phyloP scores from a whole-genome alignment of 1,140 invertebrate species.

The Aphis craccivora region DNA sequence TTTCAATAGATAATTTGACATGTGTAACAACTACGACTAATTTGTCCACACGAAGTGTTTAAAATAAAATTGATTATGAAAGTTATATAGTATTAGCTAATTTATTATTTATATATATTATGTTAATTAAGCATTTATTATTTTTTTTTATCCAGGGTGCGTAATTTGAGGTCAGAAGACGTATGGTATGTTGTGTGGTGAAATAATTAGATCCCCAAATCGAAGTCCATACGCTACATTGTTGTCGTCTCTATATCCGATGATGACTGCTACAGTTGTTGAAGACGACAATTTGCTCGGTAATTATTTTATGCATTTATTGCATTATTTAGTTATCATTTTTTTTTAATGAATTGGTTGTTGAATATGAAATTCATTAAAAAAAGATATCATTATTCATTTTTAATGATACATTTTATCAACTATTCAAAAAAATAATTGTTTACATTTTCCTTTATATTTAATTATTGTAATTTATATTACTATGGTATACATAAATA shows the following conservation, averaged over 20 bases:
- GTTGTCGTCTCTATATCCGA: conserved; percentile 61
- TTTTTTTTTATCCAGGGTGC: conserved; percentile 19
- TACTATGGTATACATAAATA: not conserved
- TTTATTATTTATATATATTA: not conserved
- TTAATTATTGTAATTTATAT: not conserved
- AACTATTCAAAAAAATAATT: not conserved
- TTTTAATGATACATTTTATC: not conserved
- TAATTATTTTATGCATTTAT: conserved; percentile 52
- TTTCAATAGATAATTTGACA: not conserved
- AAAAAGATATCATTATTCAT: not conserved
- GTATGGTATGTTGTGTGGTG: conserved; percentile 63
- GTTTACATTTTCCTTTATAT: not conserved
- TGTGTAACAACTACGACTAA: not conserved
- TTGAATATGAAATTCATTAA: not conserved
- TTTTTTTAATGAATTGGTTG: not conserved
- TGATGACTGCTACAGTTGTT: conserved; percentile 60
- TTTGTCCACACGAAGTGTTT: not conserved
- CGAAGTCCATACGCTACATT: conserved; percentile 62
- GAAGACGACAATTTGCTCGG: conserved; percentile 62
- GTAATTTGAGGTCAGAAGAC: conserved; percentile 12
- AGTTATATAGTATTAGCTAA: not conserved
- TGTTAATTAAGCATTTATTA: not conserved
- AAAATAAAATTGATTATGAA: not conserved
- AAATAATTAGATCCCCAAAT: conserved; percentile 60
- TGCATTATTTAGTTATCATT: not conserved